Percentiles rank a stretch among this genome's conserved stretches.
These are phyloP conservation scores for Botia almorhae DNA, from an alignment of 2,797 vertebrate species.

Conservation along the genomic window DNA sequence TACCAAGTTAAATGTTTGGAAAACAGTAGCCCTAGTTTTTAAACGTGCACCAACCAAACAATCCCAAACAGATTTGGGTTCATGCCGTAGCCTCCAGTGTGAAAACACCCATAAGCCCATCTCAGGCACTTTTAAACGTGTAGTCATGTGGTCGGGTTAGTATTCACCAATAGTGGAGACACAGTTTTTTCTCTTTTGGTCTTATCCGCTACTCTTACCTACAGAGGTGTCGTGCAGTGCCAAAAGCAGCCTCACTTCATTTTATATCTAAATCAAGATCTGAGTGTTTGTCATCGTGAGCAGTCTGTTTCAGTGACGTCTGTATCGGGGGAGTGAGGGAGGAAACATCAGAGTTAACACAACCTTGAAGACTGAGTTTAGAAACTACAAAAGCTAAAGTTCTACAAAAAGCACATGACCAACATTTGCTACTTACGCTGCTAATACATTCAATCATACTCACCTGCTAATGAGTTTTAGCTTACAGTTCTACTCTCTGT, in stretches of 20 bases:
- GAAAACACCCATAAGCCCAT: conserved; percentile 17
- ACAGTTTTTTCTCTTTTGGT: conserved; percentile 64
- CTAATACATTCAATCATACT: not conserved
- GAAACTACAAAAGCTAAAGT: not conserved
- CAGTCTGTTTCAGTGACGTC: conserved; percentile 74
- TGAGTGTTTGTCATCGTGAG: conserved; percentile 71
- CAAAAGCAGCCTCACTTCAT: conserved; percentile 67
- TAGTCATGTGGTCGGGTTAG: not conserved
- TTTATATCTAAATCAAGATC: conserved; percentile 68
- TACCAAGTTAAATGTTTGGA: not conserved
- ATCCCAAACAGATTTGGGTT: not conserved
- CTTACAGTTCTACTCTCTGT: conserved; percentile 26
- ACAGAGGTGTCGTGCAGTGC: conserved; percentile 67
- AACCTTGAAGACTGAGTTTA: not conserved
- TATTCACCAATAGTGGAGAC: conserved; percentile 54
- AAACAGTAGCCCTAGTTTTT: not conserved
- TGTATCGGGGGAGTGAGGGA: conserved; percentile 72
- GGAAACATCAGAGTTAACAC: conserved; percentile 72
- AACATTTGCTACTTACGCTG: not conserved
- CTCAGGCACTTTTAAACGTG: not conserved
- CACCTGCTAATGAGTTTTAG: not conserved
- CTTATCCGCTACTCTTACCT: conserved; percentile 73
- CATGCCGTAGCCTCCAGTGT: not conserved
- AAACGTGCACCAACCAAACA: not conserved
- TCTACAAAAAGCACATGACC: conserved; percentile 40